Evolutionary conservation across 2,888 invertebrate species (phyloP), one percentile per base, ranked within the genome.

Genomic region (Cephus rjabovi): DNA sequence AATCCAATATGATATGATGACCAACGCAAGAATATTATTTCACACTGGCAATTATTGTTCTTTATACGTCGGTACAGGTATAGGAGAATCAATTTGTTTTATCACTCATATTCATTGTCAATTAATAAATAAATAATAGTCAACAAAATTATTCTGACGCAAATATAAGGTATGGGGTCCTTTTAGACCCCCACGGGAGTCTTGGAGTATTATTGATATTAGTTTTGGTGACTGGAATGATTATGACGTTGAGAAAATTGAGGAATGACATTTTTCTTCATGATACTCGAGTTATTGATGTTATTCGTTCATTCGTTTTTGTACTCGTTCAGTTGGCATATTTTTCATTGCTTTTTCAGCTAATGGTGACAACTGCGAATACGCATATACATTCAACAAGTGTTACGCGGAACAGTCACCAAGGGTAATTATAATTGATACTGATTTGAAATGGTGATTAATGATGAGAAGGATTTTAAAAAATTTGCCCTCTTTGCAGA

Each of bases 351-450:
- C 34, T 73, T 77, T 84, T 82, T 23, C 81, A 91, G 91, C 87
- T 4, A 88, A 87, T 9, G 89, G 89, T 4, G 90, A 91, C 78
- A 86, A 89, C 75, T 91, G 91, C 83, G 88, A 90, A 71, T 89
- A 90, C 78, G 91, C 91, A 33, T 91, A 89, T 79, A 86, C 85
- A 69, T 90, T 91, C 83, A 91, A 91, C 81, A 89, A 87, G 80
- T 91, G 91, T 80, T 90, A 90, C 77, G 88, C 90, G 31, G 81
- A 82, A 80, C 76, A 81, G 77, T 90, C 90, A 23, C 90, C 90
- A 23, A 87, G 84, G 82, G 90, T 90, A 76, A 84, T 88, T 83
- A 75, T 23, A 9, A 56, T 56, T 23, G 9, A 23, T 30, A 71
- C 11, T 3, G 71, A 34, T 34, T 30, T 30, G 33, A 71, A 11